Conservation (phyloP, 2,113 vertebrate species). For the Melanostigma gelatinosum region DNA sequence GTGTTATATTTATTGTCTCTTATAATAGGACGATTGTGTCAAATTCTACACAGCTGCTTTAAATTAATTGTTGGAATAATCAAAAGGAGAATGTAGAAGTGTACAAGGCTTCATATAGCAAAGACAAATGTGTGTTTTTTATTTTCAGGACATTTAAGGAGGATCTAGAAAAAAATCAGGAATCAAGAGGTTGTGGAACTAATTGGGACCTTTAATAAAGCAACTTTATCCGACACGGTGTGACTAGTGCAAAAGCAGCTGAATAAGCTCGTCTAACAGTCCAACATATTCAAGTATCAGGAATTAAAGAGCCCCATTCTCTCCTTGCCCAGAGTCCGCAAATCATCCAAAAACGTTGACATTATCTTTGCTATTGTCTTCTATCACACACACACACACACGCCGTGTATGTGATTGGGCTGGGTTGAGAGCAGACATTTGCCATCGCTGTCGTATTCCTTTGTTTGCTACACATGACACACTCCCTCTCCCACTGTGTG, state of each 20-base stretch:
- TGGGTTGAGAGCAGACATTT: slow-evolving; percentile 75
- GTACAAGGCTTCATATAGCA: not conserved
- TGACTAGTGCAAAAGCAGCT: slow-evolving; percentile 18
- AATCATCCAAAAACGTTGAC: slow-evolving; percentile 64
- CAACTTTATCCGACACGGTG: slow-evolving; percentile 1
- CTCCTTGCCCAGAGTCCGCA: slow-evolving; percentile 47
- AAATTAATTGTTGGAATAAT: not conserved
- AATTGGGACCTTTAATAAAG: slow-evolving; percentile 8
- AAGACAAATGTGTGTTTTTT: not conserved
- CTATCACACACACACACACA: slow-evolving; percentile 35
- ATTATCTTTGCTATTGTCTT: slow-evolving; percentile 67
- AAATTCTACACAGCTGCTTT: not conserved
- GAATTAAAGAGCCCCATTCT: slow-evolving; percentile 51
- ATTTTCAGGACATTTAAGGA: not conserved
- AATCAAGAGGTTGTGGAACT: not conserved
- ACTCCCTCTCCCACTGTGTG: slow-evolving; percentile 81
- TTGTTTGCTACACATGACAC: slow-evolving; percentile 80
- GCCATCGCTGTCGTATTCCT: slow-evolving; percentile 67
- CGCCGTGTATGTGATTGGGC: slow-evolving; percentile 59
- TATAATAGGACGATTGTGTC: not conserved
- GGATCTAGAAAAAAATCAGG: not conserved
- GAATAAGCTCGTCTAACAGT: slow-evolving; percentile 35
- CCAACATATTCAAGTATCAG: slow-evolving; percentile 45
- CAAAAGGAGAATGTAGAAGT: not conserved
- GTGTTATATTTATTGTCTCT: not conserved